Conservation (phyloP, 2,888 invertebrate species). For the Metellina segmentata region DNA sequence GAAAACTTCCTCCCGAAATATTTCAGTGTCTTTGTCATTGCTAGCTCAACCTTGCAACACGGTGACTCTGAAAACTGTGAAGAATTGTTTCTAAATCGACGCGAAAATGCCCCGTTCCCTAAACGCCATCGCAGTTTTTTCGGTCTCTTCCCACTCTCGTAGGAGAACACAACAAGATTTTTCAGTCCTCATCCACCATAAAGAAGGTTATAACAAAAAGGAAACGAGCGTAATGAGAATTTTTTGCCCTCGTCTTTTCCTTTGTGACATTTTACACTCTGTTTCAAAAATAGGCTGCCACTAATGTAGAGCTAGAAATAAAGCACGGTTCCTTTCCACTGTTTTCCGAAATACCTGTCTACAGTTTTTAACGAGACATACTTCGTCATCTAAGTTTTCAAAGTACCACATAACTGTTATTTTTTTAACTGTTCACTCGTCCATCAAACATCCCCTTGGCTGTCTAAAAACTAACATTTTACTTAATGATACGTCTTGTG, state of each 20-base stretch:
- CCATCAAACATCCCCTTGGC: not conserved
- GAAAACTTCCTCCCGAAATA: conserved; percentile 14
- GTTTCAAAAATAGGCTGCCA: conserved; percentile 31
- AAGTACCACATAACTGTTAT: not conserved
- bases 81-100: conserved; percentile 41
- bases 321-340: not conserved
- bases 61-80: not conserved
- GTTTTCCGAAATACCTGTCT: not conserved
- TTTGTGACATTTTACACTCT: conserved; percentile 25
- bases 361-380: not conserved
- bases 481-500: too few species aligned
- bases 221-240: conserved; percentile 29
- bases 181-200: not conserved
- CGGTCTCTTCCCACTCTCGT: not conserved
- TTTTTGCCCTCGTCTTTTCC: conserved; percentile 10
- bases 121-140: not conserved
- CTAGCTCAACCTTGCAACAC: conserved; percentile 14
- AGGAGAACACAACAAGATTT: not conserved
- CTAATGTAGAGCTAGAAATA: conserved; percentile 9
- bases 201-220: conserved; percentile 12
- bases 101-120: not conserved
- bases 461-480: too few species aligned
- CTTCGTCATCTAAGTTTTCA: not conserved
- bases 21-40: conserved; percentile 30
- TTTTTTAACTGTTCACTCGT: not conserved